Conservation (phyloP, 1,140 invertebrate genomes). For the Drosophila paulistorum region DNA sequence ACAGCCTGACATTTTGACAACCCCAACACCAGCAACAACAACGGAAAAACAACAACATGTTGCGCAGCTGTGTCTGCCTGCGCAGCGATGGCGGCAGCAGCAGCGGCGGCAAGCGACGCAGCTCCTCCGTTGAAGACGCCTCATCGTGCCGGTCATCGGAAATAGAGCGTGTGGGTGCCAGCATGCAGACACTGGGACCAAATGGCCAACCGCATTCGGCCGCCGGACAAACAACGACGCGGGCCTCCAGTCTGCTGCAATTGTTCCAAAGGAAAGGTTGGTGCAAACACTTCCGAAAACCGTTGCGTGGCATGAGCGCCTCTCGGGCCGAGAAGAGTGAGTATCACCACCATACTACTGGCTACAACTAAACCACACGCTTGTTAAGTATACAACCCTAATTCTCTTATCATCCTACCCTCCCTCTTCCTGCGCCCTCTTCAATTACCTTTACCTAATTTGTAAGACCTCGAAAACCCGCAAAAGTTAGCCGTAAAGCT, state of each 20-base stretch:
- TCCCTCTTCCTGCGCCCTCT: neutral
- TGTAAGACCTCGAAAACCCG: neutral
- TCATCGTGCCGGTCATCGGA: slow-evolving; percentile 86
- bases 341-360: slow-evolving; percentile 66
- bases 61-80: slow-evolving; percentile 80
- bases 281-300: slow-evolving; percentile 85
- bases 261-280: slow-evolving; percentile 83
- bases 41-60: slow-evolving; percentile 62
- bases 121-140: slow-evolving; percentile 84
- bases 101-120: slow-evolving; percentile 65
- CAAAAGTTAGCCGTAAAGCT: no score
- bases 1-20: slow-evolving; percentile 23
- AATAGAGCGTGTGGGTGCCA: slow-evolving; percentile 83
- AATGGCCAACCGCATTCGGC: slow-evolving; percentile 53
- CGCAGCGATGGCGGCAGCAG: slow-evolving; percentile 58
- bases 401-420: neutral
- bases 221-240: slow-evolving; percentile 55
- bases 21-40: neutral
- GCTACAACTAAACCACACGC: neutral
- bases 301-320: slow-evolving; percentile 86
- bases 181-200: slow-evolving; percentile 57
- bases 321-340: slow-evolving; percentile 88
- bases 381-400: neutral
- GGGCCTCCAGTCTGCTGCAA: slow-evolving; percentile 83
- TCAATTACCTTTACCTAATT: neutral